Conservation (phyloP, 2,888 invertebrate genomes). For the Trichogramma evanescens region DNA sequence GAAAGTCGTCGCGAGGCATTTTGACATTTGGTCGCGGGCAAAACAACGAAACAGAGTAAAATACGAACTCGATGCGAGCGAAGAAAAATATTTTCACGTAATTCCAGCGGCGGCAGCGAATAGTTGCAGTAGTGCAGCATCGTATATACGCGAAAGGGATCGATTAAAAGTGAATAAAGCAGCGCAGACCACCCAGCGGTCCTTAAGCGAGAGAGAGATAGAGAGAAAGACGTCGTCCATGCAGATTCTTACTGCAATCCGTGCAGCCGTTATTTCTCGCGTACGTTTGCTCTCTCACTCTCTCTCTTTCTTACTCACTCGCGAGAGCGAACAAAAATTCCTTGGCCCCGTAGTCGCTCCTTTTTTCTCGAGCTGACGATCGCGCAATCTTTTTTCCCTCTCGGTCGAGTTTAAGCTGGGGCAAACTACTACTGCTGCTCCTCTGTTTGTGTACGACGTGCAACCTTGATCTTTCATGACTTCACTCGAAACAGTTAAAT, state of each 20-base stretch:
- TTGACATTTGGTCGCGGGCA: too few relatives aligned
- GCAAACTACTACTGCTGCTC: too few relatives aligned
- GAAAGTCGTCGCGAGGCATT: too few relatives aligned
- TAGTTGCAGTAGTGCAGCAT: too few relatives aligned
- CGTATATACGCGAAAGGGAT: too few relatives aligned
- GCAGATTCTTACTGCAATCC: conserved; percentile 2
- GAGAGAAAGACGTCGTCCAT: background rate
- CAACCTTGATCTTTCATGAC: conserved; percentile 3
- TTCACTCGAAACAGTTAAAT: conserved; percentile 32
- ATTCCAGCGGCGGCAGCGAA: too few relatives aligned
- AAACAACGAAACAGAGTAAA: too few relatives aligned
- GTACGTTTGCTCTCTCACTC: background rate
- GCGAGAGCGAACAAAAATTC: conserved; percentile 17
- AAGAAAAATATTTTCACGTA: too few relatives aligned
- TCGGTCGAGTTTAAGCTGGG: background rate
- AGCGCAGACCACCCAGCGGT: conserved; percentile 34
- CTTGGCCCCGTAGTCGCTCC: conserved; percentile 17
- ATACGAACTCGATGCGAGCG: too few relatives aligned
- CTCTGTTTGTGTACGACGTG: background rate
- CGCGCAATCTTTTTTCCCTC: conserved; percentile 4
- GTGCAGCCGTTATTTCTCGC: background rate
- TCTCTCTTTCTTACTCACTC: background rate
- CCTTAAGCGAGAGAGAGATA: conserved; percentile 8
- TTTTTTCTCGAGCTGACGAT: background rate
- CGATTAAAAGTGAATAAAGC: conserved; percentile 5